Base-by-base conservation (phyloP, 1,140 invertebrate genomes). In the Pogonus chalceus region DNA sequence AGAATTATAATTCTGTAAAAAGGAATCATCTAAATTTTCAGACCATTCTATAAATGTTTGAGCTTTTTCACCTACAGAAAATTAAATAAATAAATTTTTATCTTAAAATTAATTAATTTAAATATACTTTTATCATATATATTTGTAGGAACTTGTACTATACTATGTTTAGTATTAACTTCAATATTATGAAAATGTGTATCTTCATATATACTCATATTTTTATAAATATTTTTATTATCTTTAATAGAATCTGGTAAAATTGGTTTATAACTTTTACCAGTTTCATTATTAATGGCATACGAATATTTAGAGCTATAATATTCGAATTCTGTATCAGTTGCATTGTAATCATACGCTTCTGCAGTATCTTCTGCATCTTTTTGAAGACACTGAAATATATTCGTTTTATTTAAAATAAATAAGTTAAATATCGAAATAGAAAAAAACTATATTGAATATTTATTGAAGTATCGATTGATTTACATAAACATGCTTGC, bases 91-190 rank as follows among this genome's bases (percentile, higher is more conserved):
- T 46, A 20, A 46, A 46, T 20, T 46, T n/a, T 20, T 46, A 46
- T 20, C 7, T 46, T 7, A 7, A 14, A 39, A 43, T 18, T 35
- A 37, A 23, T 51, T 47, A 18, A 7, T 21, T 23, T 23, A 20
- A 49, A 70, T 67, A 73, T 75, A 89, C 87, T 79, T 79, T 76
- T 73, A 69, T 95, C 91, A 71, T 83, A 96, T 18, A 97, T 87
- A 75, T 94, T 95, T 1, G 91, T 92, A 1, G 95, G 93, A 10
- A 97, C 87, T 69, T 98, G 93, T 23, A 97, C 86, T 35, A 92
- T 86, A 64, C 91, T 94, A 53, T 81, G 76, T 52, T 75, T 83
- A 3, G 84, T 86, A 68, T 94, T 94, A 3, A 96, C 87, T 1
- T 79, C 77, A 35, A 91, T 83, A 65, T 88, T 84, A 69, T 87